A percentile compares a stretch with the other conserved stretches of the same genome.
phyloP scores from a whole-genome alignment of 2,113 vertebrate species.

The Laticauda laticaudata region DNA sequence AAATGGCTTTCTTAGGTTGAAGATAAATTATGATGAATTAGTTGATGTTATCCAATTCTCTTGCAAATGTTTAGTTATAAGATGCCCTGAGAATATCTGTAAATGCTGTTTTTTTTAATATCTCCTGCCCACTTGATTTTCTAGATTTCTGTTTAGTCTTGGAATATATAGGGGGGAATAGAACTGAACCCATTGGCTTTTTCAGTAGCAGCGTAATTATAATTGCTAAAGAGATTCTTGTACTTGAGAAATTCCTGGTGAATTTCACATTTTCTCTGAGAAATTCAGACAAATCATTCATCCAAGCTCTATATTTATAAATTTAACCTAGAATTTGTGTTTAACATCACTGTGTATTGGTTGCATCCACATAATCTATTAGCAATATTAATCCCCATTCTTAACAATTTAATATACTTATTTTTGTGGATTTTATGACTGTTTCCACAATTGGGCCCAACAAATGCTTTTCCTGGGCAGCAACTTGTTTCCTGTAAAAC shows the following conservation, averaged over 20 bases:
- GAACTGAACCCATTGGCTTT: neutral
- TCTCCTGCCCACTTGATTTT: neutral
- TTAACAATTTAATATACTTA: neutral
- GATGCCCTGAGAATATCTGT: neutral
- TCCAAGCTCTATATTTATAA: neutral
- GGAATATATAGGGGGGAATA: neutral
- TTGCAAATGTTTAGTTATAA: neutral
- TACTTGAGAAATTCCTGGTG: neutral
- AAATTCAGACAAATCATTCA: neutral
- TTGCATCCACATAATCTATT: neutral
- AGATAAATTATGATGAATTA: neutral
- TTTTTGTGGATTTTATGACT: neutral
- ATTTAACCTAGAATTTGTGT: neutral
- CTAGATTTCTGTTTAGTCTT: neutral
- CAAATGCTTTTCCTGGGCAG: neutral
- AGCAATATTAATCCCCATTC: neutral
- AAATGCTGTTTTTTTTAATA: neutral
- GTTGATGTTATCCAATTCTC: neutral
- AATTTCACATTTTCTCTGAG: neutral
- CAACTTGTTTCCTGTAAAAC: neutral
- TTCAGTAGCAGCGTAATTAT: neutral
- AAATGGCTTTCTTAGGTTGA: neutral
- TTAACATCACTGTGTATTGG: neutral
- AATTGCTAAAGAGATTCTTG: neutral
- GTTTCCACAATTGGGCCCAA: neutral